These are phyloP conservation scores for Pseudotriccus pelzelni DNA, from an alignment of 2,797 vertebrate species.

Conservation along the genomic window DNA sequence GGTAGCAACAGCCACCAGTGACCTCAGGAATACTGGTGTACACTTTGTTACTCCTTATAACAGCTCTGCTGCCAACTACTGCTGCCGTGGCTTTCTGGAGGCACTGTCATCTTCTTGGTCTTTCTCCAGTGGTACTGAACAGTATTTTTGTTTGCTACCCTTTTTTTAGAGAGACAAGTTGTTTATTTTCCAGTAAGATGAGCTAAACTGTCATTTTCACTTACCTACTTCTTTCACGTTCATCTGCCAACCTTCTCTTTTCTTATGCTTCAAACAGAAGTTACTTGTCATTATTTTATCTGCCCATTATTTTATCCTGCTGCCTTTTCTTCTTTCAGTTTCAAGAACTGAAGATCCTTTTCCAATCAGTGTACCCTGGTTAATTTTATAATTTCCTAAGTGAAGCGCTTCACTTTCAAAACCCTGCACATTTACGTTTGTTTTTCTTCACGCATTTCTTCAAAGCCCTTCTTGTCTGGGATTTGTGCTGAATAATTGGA, in stretches of 20 bases:
- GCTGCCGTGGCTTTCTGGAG: background rate
- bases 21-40: background rate
- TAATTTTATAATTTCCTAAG: background rate
- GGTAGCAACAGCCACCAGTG: background rate
- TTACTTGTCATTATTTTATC: background rate
- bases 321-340: background rate
- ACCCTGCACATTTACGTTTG: background rate
- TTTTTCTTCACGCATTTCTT: background rate
- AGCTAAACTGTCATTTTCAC: background rate
- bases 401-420: background rate
- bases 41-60: background rate
- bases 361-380: background rate
- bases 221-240: background rate
- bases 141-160: background rate
- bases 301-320: background rate
- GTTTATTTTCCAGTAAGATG: background rate
- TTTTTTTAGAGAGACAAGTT: background rate
- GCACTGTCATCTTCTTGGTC: background rate
- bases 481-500: conserved; percentile 3
- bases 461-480: background rate
- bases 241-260: background rate
- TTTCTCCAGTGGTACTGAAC: background rate
- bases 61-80: fast-evolving
- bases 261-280: background rate
- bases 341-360: background rate